phyloP scores from a whole-genome alignment of 2,797 vertebrate genomes.

The Scolopax rusticola region DNA sequence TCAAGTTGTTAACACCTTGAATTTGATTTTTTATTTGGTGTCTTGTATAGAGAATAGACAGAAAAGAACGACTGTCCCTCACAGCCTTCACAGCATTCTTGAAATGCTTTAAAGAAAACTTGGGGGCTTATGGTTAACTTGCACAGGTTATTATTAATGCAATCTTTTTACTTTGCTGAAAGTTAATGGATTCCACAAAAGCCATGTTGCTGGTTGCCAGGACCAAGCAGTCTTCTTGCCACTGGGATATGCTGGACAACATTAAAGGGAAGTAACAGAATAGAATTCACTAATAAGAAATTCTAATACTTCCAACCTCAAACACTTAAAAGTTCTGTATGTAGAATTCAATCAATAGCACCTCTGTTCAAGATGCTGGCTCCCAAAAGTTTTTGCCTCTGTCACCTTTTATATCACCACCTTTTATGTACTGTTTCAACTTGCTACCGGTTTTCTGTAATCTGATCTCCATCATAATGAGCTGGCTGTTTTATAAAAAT shows the following conservation, averaged over 20 bases:
- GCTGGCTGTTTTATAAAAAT: not conserved
- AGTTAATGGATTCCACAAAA: not conserved
- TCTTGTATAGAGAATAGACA: not conserved
- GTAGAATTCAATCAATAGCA: not conserved
- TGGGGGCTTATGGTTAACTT: not conserved
- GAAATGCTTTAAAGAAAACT: not conserved
- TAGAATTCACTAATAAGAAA: not conserved
- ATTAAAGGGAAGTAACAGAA: not conserved
- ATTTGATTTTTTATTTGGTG: not conserved
- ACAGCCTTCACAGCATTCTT: not conserved
- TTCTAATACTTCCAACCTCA: not conserved
- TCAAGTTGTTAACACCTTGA: not conserved
- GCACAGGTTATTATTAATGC: not conserved
- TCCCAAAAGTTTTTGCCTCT: not conserved
- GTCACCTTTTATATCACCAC: not conserved
- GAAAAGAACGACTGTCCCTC: not conserved
- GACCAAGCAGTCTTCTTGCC: not conserved
- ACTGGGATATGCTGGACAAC: not conserved
- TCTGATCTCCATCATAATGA: not conserved
- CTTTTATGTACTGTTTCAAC: not conserved
- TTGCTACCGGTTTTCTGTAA: not conserved
- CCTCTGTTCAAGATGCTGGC: not conserved
- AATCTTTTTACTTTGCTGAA: not conserved
- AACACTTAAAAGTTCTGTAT: fast-evolving
- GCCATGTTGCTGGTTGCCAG: not conserved